phyloP scores from a whole-genome alignment of 2,113 vertebrate species.

The Dendrocopos noguchii region DNA sequence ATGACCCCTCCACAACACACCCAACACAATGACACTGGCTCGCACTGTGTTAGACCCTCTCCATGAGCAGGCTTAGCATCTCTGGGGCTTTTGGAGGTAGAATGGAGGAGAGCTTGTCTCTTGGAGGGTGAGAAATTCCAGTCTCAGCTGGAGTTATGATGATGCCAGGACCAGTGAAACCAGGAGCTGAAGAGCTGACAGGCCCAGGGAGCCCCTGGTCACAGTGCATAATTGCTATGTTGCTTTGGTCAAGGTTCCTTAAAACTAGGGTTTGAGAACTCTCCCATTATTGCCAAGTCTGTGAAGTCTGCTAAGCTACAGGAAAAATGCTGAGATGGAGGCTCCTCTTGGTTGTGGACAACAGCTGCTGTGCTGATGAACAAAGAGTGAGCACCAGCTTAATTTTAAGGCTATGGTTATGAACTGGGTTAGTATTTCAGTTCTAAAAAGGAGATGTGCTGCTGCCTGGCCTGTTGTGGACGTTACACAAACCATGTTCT shows the following conservation, averaged over 20 bases:
- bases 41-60: neutral
- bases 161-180: neutral
- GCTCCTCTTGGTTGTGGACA: neutral
- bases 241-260: neutral
- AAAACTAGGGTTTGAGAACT: neutral
- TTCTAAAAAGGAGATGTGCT: neutral
- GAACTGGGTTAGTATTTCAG: neutral
- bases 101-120: neutral
- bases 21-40: neutral
- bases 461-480: neutral
- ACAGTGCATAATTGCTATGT: neutral
- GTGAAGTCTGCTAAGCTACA: neutral
- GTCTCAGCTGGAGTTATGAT: neutral
- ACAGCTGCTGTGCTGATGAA: neutral
- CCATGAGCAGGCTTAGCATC: neutral
- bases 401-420: neutral
- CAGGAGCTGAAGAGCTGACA: neutral
- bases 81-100: neutral
- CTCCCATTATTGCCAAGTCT: neutral
- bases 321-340: neutral
- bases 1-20: fast-evolving
- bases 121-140: neutral
- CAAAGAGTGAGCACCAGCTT: neutral
- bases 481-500: neutral
- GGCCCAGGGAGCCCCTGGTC: neutral